A percentile compares a stretch with the other conserved stretches of the same genome.
phyloP scores from a whole-genome alignment of 2,888 invertebrate species.

The Rhaphigaster nebulosa region DNA sequence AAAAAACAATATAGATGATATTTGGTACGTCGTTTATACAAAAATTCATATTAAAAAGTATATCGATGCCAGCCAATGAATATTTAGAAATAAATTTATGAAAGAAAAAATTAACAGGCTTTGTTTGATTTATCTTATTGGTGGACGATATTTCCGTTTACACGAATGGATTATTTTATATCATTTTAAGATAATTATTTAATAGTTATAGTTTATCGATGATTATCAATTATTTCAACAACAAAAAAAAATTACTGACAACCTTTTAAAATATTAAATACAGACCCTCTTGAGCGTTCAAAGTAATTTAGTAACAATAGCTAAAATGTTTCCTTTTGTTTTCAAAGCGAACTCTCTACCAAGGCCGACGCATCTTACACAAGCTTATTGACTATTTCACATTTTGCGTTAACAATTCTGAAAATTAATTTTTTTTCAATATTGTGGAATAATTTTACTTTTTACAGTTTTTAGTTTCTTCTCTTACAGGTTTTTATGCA shows the following conservation, averaged over 20 bases:
- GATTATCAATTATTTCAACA: neutral
- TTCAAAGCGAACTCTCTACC: neutral
- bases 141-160: neutral
- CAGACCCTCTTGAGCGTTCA: neutral
- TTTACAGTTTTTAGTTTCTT: too few relatives aligned
- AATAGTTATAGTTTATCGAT: neutral
- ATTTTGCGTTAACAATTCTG: neutral
- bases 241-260: neutral
- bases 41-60: too few relatives aligned
- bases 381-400: neutral
- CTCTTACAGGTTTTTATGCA: too few relatives aligned
- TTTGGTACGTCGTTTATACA: too few relatives aligned
- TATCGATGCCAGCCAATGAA: too few relatives aligned
- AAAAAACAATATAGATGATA: too few relatives aligned
- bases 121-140: neutral
- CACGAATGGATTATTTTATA: neutral
- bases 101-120: too few relatives aligned
- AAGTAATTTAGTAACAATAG: neutral
- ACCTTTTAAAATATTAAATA: neutral
- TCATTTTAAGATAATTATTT: neutral
- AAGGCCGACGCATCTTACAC: neutral
- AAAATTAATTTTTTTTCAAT: neutral
- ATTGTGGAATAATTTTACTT: neutral
- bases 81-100: too few relatives aligned
- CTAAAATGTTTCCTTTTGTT: slow-evolving; percentile 11